Evolutionary conservation across 2,113 vertebrate species (phyloP), one percentile per base, ranked within the genome.

Genomic region (Zapornia atra): DNA sequence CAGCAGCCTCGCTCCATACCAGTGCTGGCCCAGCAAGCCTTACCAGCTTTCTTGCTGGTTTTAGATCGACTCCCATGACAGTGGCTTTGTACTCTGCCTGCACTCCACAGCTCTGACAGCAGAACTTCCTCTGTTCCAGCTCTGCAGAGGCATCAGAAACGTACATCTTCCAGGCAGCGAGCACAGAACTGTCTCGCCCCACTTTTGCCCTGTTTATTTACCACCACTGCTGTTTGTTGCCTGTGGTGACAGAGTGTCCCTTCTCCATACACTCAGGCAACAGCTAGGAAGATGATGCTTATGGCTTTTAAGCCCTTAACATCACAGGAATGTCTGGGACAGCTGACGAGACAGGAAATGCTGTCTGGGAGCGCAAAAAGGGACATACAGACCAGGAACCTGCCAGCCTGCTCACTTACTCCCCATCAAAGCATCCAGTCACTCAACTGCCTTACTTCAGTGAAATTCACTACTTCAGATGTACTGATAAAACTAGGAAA

Each of bases 291-390:
- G 44, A 69, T 65, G 38, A 18, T 31, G 22, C 60, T 61, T 31
- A 15, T 70, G 56, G 60, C 82, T 94, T 87, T 90, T 81, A 91
- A 89, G 90, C 78, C 51, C 73, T 94, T 61, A 73, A 78, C 36
- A 48, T 84, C 77, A 73, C 36, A 95, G 54, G 38, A 88, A 77
- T 72, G 71, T 76, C 90, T 81, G 69, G 46, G 64, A 86, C 34
- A 61, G 44, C 44, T 33, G 50, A 77, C 0, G 2, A 91, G 88
- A 61, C 9, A 3, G 31, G 59, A 76, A 24, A 68, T 42, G 71
- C 81, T 92, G 82, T 34, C 73, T 68, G 69, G 48, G 51, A 89
- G 42, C 65, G 75, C 44, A 78, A 54, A 88, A 77, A 36, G 44
- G 73, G 15, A 26, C 65, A 56, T 86, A 83, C 48, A 88, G 68